phyloP scores from a whole-genome alignment of 2,113 vertebrate genomes.

The Tetraodon nigroviridis region DNA sequence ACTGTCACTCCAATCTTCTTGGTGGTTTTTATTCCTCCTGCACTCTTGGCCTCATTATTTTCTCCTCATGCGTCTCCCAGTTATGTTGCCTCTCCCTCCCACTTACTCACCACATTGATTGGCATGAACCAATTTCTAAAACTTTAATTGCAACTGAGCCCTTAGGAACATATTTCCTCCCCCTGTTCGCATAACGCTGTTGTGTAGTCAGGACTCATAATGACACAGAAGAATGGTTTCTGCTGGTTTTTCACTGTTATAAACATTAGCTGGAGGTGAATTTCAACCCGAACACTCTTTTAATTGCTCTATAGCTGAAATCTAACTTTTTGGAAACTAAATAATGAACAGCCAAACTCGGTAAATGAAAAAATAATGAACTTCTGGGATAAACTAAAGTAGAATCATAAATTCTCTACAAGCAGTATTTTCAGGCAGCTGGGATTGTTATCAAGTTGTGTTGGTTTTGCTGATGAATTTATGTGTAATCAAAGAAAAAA shows the following conservation, averaged over 20 bases:
- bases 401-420: conserved; percentile 38
- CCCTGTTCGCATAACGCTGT: conserved; percentile 28
- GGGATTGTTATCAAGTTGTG: conserved; percentile 34
- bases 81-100: conserved; percentile 44
- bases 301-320: conserved; percentile 66
- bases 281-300: conserved; percentile 58
- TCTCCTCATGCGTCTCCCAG: conserved; percentile 54
- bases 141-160: conserved; percentile 70
- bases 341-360: conserved; percentile 61
- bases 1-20: conserved; percentile 68
- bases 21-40: conserved; percentile 58
- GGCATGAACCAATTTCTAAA: conserved; percentile 73
- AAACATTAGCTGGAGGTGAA: conserved; percentile 72
- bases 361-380: conserved; percentile 66
- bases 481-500: conserved; percentile 1
- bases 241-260: conserved; percentile 67
- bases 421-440: conserved; percentile 26
- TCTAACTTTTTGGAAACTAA: conserved; percentile 61
- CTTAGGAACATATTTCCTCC: conserved; percentile 68
- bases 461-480: conserved; percentile 38
- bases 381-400: conserved; percentile 53
- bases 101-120: conserved; percentile 58
- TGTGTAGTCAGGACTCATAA: conserved; percentile 60
- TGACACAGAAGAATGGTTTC: conserved; percentile 60
- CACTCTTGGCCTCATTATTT: conserved; percentile 73